phyloP scores from a whole-genome alignment of 2,113 vertebrate species.

The Caranx melampygus region DNA sequence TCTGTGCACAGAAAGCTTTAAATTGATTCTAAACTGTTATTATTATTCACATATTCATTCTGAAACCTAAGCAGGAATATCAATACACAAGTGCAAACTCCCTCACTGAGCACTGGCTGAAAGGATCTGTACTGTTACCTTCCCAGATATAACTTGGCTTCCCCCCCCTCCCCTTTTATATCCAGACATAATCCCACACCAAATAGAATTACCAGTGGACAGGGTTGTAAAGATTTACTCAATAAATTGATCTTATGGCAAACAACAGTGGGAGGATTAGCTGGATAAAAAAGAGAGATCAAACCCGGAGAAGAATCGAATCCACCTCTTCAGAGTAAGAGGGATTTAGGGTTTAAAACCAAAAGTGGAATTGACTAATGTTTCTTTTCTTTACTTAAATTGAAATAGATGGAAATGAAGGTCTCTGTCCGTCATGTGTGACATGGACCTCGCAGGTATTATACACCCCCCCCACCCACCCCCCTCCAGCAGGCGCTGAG shows the following conservation, averaged over 20 bases:
- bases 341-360: constrained; percentile 54
- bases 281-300: constrained; percentile 56
- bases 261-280: constrained; percentile 67
- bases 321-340: constrained; percentile 59
- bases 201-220: constrained; percentile 72
- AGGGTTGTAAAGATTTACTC: constrained; percentile 69
- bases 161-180: constrained; percentile 17
- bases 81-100: background rate
- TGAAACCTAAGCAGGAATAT: background rate
- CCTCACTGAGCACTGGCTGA: constrained; percentile 31
- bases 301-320: constrained; percentile 39
- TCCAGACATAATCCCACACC: constrained; percentile 66
- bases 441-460: constrained; percentile 24
- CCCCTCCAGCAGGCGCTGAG: constrained; percentile 23
- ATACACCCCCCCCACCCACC: no score
- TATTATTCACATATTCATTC: constrained; percentile 32
- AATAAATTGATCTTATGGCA: constrained; percentile 66
- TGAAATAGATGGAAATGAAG: constrained; percentile 57
- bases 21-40: constrained; percentile 37
- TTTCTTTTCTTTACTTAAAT: constrained; percentile 21
- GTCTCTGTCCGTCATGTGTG: constrained; percentile 35
- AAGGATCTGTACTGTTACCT: constrained; percentile 50
- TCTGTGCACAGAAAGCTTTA: background rate
- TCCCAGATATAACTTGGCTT: constrained; percentile 29
- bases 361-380: constrained; percentile 26